Conservation (phyloP, 2,797 vertebrate species). For the Cirrhinus mrigala region DNA sequence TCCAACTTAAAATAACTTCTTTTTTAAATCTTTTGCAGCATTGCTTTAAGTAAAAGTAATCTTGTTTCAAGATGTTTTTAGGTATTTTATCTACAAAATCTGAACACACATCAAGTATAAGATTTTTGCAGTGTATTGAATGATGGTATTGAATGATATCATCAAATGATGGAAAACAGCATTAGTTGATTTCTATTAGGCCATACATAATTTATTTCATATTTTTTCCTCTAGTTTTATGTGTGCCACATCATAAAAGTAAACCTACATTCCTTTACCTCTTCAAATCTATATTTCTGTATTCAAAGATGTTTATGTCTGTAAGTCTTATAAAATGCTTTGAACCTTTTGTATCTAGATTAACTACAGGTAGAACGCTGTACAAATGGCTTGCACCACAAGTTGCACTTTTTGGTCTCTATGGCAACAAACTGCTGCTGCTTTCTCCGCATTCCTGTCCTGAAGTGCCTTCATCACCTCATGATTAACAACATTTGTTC, state of each 20-base stretch:
- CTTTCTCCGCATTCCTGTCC: slow-evolving; percentile 14
- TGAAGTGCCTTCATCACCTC: slow-evolving; percentile 30
- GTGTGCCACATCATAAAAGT: too few relatives aligned
- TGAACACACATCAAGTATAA: neutral
- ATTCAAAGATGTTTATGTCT: too few relatives aligned
- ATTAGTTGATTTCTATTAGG: neutral
- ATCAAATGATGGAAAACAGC: neutral
- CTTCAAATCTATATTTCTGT: too few relatives aligned
- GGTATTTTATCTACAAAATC: neutral
- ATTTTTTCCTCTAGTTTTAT: neutral
- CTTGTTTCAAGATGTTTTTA: neutral
- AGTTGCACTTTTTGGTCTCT: slow-evolving; percentile 33
- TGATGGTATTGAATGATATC: too few relatives aligned
- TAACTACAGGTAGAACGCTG: neutral
- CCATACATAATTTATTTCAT: neutral
- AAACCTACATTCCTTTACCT: too few relatives aligned
- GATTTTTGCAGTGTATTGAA: neutral
- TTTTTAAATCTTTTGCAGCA: too few relatives aligned
- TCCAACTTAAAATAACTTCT: too few relatives aligned
- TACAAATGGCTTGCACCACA: slow-evolving; percentile 28
- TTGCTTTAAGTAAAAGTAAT: neutral
- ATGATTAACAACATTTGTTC: slow-evolving; percentile 28
- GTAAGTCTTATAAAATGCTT: neutral
- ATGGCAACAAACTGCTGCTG: slow-evolving; percentile 45
- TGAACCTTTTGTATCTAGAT: slow-evolving; percentile 8